Percentiles rank a stretch among this genome's conserved stretches.
Conservation (phyloP, 1,140 invertebrate genomes). For the Ctenoplectra terminalis region DNA sequence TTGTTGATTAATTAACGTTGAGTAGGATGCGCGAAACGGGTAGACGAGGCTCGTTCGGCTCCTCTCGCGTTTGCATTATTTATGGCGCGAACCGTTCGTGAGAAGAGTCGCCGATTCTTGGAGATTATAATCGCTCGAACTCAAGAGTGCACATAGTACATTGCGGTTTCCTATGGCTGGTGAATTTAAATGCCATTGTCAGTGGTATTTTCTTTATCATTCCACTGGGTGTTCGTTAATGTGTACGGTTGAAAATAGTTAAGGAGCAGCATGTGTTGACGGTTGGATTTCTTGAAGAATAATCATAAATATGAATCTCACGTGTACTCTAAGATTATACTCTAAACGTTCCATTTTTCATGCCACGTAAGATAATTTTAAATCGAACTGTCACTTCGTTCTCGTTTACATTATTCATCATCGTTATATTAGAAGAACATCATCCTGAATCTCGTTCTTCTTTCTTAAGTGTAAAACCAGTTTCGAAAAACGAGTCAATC, state of each 20-base stretch:
- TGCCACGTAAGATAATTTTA: too few species aligned
- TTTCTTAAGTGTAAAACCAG: too few species aligned
- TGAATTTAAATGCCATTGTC: conserved; percentile 11
- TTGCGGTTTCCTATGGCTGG: background rate
- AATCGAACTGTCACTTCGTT: too few species aligned
- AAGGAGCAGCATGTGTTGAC: too few species aligned
- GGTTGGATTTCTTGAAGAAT: too few species aligned
- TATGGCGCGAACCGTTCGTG: background rate
- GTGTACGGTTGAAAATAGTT: background rate
- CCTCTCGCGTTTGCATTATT: conserved; percentile 19
- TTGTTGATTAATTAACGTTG: conserved; percentile 8
- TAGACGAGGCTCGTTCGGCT: background rate
- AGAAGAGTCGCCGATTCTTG: conserved; percentile 9
- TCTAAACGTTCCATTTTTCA: too few species aligned
- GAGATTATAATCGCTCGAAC: conserved; percentile 29
- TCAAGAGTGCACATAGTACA: background rate
- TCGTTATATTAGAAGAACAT: too few species aligned
- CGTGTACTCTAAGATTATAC: too few species aligned
- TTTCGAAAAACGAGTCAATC: too few species aligned
- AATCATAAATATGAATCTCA: too few species aligned
- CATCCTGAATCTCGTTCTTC: too few species aligned
- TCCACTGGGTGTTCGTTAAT: background rate
- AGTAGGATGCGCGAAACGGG: background rate
- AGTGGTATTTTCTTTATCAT: background rate
- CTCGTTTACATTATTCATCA: too few species aligned